A percentile compares a stretch with the other conserved stretches of the same genome.
phyloP scores from a whole-genome alignment of 2,888 invertebrate species.

The Chloromyia formosa region DNA sequence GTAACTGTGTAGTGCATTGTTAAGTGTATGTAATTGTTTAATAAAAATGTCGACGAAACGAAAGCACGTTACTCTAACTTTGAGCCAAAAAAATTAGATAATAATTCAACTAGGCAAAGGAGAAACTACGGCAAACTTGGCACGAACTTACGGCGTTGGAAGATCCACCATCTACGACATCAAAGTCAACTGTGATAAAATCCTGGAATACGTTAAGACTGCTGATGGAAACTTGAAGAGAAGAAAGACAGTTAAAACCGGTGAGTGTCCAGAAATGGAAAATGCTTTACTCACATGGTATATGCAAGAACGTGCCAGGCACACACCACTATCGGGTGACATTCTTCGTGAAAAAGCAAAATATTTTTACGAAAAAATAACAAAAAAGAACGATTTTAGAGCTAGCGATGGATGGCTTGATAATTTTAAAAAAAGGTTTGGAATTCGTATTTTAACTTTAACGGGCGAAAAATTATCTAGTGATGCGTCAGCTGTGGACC shows the following conservation, averaged over 20 bases:
- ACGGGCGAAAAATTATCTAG: constrained; percentile 15
- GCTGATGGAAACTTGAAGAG: not conserved
- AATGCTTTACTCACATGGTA: constrained; percentile 16
- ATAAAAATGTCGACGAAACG: not conserved
- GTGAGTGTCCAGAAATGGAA: constrained; percentile 26
- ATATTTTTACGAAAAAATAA: constrained; percentile 28
- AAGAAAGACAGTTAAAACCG: not conserved
- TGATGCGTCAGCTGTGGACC: constrained; percentile 8
- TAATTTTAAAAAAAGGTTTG: constrained; percentile 18
- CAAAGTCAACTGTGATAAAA: constrained; percentile 10
- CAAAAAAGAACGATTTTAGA: too few relatives aligned
- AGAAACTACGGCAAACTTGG: constrained; percentile 3
- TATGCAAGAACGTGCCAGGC: constrained; percentile 3
- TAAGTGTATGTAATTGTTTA: not conserved
- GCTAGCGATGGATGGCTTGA: constrained; percentile 20
- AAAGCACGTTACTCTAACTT: not conserved
- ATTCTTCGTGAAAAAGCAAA: constrained; percentile 24
- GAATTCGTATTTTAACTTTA: not conserved
- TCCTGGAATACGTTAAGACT: constrained; percentile 3
- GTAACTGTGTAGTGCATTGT: not conserved
- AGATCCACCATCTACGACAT: constrained; percentile 12
- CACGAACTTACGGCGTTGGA: constrained; percentile 4
- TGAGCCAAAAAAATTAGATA: not conserved
- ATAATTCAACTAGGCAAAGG: constrained; percentile 11
- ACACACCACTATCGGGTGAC: not conserved